Conservation (phyloP, 2,797 vertebrate genomes). For the Setipinna tenuifilis region DNA sequence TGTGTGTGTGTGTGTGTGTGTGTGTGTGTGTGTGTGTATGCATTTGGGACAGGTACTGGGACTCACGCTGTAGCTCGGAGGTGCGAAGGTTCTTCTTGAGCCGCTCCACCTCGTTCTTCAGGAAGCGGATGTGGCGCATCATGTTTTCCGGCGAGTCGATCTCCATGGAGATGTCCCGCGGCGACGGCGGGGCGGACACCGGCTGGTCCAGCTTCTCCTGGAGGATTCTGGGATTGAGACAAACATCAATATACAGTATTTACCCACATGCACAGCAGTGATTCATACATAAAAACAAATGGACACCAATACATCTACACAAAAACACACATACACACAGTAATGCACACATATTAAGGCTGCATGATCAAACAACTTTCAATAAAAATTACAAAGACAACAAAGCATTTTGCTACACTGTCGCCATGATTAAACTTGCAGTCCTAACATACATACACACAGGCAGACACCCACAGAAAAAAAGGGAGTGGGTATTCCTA, state of each 20-base stretch:
- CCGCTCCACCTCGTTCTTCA: constrained; percentile 97
- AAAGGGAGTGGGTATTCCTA: no score
- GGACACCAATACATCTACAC: no score
- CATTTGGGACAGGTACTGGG: neutral
- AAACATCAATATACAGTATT: neutral
- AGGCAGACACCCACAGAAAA: no score
- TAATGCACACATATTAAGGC: no score
- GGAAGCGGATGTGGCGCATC: constrained; percentile 98
- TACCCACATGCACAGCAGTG: neutral
- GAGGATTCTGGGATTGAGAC: constrained; percentile 81
- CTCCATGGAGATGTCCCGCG: constrained; percentile 98
- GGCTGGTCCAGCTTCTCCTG: constrained; percentile 99
- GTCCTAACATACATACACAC: no score
- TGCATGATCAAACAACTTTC: no score
- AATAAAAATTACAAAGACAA: no score
- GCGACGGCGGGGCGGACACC: constrained; percentile 94
- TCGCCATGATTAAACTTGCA: no score
- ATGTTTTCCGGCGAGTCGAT: constrained; percentile 99
- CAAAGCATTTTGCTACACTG: no score
- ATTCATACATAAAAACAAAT: neutral
- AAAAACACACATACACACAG: no score
- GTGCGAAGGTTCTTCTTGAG: constrained; percentile 97
- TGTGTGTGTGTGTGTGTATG: no score
- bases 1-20: no score
- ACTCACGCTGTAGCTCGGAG: constrained; percentile 95